Evolutionary conservation across 2,888 invertebrate species (phyloP), one percentile per base, ranked within the genome.

Genomic region (Hemithea aestivaria): DNA sequence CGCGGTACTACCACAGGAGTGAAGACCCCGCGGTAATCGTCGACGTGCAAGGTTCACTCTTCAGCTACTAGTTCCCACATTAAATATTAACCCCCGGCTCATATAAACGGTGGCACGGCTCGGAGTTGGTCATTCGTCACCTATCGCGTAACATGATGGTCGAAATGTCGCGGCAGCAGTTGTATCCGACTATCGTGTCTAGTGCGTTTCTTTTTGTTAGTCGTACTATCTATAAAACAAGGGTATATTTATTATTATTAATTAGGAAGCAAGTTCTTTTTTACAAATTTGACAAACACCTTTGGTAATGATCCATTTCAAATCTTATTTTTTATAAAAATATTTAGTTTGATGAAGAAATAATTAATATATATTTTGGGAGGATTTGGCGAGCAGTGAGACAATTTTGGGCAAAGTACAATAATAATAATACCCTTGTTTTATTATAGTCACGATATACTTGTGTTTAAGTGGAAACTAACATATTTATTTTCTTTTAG

Each of bases 401-500:
- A n/a, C n/a, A n/a, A n/a, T n/a, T n/a, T n/a, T n/a, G n/a, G n/a
- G n/a, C n/a, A n/a, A n/a, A n/a, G n/a, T n/a, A n/a, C n/a, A n/a
- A n/a, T n/a, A n/a, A n/a, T n/a, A n/a, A n/a, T n/a, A n/a, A n/a
- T n/a, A n/a, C n/a, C n/a, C n/a, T n/a, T n/a, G n/a, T n/a, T n/a
- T n/a, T n/a, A n/a, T n/a, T n/a, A n/a, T n/a, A n/a, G n/a, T n/a
- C n/a, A n/a, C n/a, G n/a, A n/a, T n/a, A n/a, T n/a, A n/a, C n/a
- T n/a, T n/a, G n/a, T n/a, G n/a, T n/a, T n/a, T n/a, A n/a, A n/a
- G n/a, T n/a, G n/a, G n/a, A n/a, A n/a, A n/a, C n/a, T n/a, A n/a
- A n/a, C n/a, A n/a, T n/a, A n/a, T n/a, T n/a, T n/a, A n/a, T 35
- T 37, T 27, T 26, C 45, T 81, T 91, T 89, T 88, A 72, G 80